These are phyloP conservation scores for Tipula helvola DNA, from an alignment of 2,888 invertebrate genomes.

Conservation along the genomic window DNA sequence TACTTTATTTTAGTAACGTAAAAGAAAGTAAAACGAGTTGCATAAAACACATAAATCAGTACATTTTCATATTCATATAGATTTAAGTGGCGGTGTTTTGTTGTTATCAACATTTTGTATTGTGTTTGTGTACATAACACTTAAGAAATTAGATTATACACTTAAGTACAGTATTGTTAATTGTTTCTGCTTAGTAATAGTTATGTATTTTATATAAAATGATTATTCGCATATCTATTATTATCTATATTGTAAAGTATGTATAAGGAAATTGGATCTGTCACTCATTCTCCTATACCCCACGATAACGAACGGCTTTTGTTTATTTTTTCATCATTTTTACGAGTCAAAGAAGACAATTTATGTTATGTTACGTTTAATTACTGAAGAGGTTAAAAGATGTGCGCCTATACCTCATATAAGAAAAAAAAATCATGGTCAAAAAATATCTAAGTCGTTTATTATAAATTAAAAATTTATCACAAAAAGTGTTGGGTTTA, in stretches of 20 bases:
- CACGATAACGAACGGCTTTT: neutral
- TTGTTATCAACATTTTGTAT: too few relatives aligned
- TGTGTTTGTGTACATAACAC: too few relatives aligned
- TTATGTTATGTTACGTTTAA: neutral
- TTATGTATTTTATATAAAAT: neutral
- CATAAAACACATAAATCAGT: neutral
- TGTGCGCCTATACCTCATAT: neutral
- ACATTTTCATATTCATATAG: neutral
- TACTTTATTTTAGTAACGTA: too few relatives aligned
- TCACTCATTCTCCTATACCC: neutral
- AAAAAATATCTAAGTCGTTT: neutral
- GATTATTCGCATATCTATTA: neutral
- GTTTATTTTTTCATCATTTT: neutral
- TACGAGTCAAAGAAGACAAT: neutral
- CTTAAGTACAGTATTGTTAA: neutral
- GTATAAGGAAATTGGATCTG: neutral
- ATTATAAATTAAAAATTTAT: neutral
- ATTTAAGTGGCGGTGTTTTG: neutral
- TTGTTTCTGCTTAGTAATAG: neutral
- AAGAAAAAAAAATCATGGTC: neutral
- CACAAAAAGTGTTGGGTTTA: neutral
- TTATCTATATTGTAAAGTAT: neutral
- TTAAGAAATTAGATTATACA: neutral
- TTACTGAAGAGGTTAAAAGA: neutral
- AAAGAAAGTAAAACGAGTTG: neutral